Evolutionary conservation across 2,888 invertebrate species (phyloP), one percentile per base, ranked within the genome.

Genomic region (Eumerus sabulonum): DNA sequence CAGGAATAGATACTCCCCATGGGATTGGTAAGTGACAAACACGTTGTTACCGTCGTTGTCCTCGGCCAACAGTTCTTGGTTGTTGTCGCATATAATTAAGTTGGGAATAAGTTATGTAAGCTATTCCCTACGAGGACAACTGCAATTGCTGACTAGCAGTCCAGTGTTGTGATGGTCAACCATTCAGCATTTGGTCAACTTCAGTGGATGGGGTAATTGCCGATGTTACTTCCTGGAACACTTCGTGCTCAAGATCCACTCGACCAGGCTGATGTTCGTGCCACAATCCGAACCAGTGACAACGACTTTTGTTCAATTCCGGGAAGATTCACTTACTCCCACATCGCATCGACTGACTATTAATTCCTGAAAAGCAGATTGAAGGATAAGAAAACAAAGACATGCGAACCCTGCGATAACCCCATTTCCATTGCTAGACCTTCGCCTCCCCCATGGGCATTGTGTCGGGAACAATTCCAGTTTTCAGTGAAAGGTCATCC

Each of bases 401-500:
- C 2, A 7, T 27, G 27, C 27, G 27, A 27, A 7, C 7, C 27
- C 7, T 27, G 27, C 7, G n/a, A 27, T 7, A 27, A 4, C n/a
- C 9, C 40, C 3, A 3, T 40, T 11, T 40, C 3, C n/a, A 11
- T 1, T n/a, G 27, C 27, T 27, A 7, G 3, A 4, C 27, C 27
- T 27, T 27, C 27, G 40, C 11, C 40, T 40, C 9, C 35, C 62
- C 54, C 70, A 7, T 16, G 62, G 44, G 70, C n/a, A 62, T 48
- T 62, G 47, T 35, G 62, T 16, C 14, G 13, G 38, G 48, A 76
- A 71, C 54, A 60, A 56, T 56, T 45, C 45, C 54, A 44, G 54
- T 76, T 71, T 56, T 60, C 40, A 51, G 54, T 50, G 54, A 66
- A 66, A 64, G 76, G 76, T 76, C 76, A 76, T 76, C 71, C 40